Evolutionary conservation across 2,113 vertebrate species (phyloP).

Genomic region (Xyliphius kryptos): DNA sequence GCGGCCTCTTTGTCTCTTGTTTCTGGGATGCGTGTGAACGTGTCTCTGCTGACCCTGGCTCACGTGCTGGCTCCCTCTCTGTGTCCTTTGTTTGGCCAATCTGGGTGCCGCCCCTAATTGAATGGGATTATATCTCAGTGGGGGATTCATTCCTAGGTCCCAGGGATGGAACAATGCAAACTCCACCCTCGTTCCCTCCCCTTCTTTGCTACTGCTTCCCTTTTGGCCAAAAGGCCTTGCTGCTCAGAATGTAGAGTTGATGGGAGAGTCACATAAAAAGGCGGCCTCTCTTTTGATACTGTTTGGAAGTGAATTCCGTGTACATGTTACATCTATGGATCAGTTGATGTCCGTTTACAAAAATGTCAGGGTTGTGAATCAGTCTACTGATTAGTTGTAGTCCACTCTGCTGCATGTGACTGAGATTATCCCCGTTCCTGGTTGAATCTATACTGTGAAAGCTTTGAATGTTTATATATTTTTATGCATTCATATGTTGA

Average conservation of each 20-base stretch:
- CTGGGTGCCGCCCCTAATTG: slow-evolving; percentile 51
- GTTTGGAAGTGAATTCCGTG: too few species aligned
- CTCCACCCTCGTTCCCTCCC: slow-evolving; percentile 29
- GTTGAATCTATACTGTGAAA: too few species aligned
- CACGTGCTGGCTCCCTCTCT: slow-evolving; percentile 46
- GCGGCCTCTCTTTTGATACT: too few species aligned
- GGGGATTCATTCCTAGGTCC: slow-evolving; percentile 48
- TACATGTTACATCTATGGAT: too few species aligned
- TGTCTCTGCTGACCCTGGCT: slow-evolving; percentile 44
- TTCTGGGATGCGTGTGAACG: slow-evolving; percentile 45
- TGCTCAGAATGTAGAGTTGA: slow-evolving; percentile 16
- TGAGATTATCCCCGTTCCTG: too few species aligned
- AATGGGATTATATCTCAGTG: slow-evolving; percentile 49
- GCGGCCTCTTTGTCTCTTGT: slow-evolving; percentile 49
- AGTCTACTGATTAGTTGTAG: too few species aligned
- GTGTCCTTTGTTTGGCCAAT: slow-evolving; percentile 47
- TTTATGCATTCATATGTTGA: too few species aligned
- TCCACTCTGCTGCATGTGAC: too few species aligned
- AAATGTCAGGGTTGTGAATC: too few species aligned
- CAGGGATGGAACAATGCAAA: slow-evolving; percentile 43
- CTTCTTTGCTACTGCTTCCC: slow-evolving; percentile 26
- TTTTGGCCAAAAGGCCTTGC: slow-evolving; percentile 24
- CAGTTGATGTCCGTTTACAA: too few species aligned
- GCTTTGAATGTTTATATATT: too few species aligned
- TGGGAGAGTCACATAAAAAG: too few species aligned